phyloP scores from a whole-genome alignment of 2,888 invertebrate genomes.

The Drosophila siamana region DNA sequence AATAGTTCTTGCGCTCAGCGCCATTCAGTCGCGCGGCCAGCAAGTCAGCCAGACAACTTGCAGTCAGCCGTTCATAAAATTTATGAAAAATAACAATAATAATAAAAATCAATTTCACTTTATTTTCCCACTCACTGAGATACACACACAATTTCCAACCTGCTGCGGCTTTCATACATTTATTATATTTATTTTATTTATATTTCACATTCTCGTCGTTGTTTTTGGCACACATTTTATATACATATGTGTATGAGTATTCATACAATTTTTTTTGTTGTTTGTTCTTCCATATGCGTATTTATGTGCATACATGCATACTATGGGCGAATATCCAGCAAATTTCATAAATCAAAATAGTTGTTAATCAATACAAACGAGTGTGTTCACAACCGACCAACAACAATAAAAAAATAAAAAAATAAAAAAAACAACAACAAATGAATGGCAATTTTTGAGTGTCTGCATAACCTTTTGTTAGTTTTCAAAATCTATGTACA shows the following conservation, averaged over 20 bases:
- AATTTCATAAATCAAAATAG: conserved; percentile 69
- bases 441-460: conserved; percentile 21
- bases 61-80: conserved; percentile 61
- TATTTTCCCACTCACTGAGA: background rate
- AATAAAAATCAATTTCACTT: conserved; percentile 22
- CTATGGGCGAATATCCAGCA: background rate
- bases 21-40: conserved; percentile 40
- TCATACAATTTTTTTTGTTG: no score
- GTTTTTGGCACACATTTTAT: conserved; percentile 17
- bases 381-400: conserved; percentile 31
- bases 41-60: conserved; percentile 41
- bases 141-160: conserved; percentile 1
- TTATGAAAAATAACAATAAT: conserved; percentile 51
- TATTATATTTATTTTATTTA: conserved; percentile 34
- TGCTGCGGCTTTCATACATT: conserved; percentile 24
- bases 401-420: background rate
- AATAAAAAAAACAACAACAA: conserved; percentile 4
- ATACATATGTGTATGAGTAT: no score
- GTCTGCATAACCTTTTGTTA: conserved; percentile 12
- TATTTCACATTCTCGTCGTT: conserved; percentile 18
- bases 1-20: conserved; percentile 33
- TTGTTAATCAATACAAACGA: conserved; percentile 73
- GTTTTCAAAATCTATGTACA: conserved; percentile 20
- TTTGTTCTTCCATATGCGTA: no score
- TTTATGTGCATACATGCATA: background rate